Base-by-base conservation (phyloP, 2,797 vertebrate genomes). In the Sarcoramphus papa region DNA sequence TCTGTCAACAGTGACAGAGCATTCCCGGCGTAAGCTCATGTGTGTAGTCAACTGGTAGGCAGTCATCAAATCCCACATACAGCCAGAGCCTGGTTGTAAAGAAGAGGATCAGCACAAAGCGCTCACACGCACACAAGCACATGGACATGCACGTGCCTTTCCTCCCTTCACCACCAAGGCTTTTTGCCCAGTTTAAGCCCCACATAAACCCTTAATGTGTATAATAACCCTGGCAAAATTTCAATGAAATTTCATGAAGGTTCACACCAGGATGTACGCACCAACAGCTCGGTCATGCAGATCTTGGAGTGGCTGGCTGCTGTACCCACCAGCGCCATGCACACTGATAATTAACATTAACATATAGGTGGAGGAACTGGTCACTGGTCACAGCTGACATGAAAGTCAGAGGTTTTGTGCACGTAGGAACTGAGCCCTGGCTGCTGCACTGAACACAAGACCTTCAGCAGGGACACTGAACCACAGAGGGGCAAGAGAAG, bases 211-310 rank as follows among this genome's bases (percentile, higher is more conserved):
- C 41, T 59, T 56, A 27, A 45, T 8, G 7, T 6, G 4, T 11
- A 28, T 35, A 86, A 69, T 48, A 73, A 74, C 28, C 37, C 33
- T 40, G 43, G 41, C 33, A 62, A 85, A 74, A 24, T 27, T 22
- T 27, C 21, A 62, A 4, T 35, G 43, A 63, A 15, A 78, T 81
- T 51, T 81, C 79, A 48, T 9, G 3, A 33, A 65, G 37, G 48
- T 59, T 94, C 60, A 47, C 0, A 0, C 7, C 4, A 30, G 48
- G 48, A 50, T 23, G 33, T 14, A 11, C 0, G 0, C 8, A 51
- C 22, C 53, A 30, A 33, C 13, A 72, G 31, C 10, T n/a, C 25
- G 43, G 21, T 30, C 2, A 0, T 22, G 30, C 33, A 65, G 10
- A 28, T 4, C n/a, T 12, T 24, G 24, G 33, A 54, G 62, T 7